Percentiles rank a stretch among this genome's conserved stretches.
Evolutionary conservation across 2,113 vertebrate genomes (phyloP).

Genomic region (Mirounga angustirostris): DNA sequence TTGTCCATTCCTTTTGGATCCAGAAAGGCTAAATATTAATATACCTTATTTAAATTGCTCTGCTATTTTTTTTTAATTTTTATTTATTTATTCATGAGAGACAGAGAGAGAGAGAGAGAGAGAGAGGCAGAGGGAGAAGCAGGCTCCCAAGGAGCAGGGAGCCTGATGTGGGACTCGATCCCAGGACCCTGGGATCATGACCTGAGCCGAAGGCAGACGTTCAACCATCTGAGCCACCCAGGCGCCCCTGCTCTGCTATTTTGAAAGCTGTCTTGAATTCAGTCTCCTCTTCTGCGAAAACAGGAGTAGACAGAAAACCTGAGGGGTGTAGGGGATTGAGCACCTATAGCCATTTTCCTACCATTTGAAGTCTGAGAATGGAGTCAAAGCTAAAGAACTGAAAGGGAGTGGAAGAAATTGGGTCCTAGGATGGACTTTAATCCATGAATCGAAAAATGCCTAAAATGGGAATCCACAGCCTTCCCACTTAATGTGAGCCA

Average conservation of each 20-base stretch:
- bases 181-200: too few relatives aligned
- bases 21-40: background rate
- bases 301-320: background rate
- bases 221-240: too few relatives aligned
- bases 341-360: too few relatives aligned
- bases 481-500: background rate
- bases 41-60: conserved; percentile 14
- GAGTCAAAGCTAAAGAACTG: background rate
- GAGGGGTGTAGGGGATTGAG: too few relatives aligned
- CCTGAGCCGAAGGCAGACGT: too few relatives aligned
- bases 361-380: background rate
- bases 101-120: too few relatives aligned
- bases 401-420: background rate
- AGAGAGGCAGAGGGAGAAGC: too few relatives aligned
- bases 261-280: background rate
- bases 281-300: background rate
- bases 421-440: background rate
- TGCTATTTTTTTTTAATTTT: background rate
- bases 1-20: background rate
- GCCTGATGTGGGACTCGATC: too few relatives aligned
- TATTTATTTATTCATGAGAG: too few relatives aligned
- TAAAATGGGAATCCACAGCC: background rate
- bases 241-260: background rate
- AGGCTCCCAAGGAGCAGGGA: too few relatives aligned
- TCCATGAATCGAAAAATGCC: background rate